Evolutionary conservation across 2,888 invertebrate genomes (phyloP), one percentile per base, ranked within the genome.

Genomic region (Aspidiotus destructor): DNA sequence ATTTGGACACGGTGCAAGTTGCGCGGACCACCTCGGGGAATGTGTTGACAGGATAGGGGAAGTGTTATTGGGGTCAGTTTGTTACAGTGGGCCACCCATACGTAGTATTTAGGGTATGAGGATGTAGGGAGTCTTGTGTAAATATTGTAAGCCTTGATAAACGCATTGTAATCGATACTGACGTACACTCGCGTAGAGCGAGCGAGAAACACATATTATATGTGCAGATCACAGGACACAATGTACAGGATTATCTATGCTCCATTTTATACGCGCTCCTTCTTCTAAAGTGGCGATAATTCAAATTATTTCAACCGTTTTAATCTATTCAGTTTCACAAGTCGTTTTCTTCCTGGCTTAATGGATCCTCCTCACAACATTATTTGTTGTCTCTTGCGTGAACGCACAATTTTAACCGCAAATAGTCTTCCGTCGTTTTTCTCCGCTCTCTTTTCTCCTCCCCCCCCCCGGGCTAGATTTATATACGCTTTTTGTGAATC

Each of bases 251-350:
- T 58, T 67, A 58, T 41, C 52, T 57, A 57, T 41, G 55, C 54
- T 57, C 13, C 57, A 42, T 44, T 17, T 17, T 16, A 28, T 40
- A 58, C 28, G 10, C 40, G 10, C 13, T 10, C 13, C 42, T 57
- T 54, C 53, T 65, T 42, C 58, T 67, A 67, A 67, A 67, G 67
- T 67, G 67, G 58, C 48, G 57, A 67, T 67, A 67, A 67, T 67
- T 67, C 67, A 67, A 67, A 67, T 67, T 67, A 67, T 57, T 67
- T 67, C 67, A 67, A 67, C 67, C 67, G 67, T 67, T 67, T 67
- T 67, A 67, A 67, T 67, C 67, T 67, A 67, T 67, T 67, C 44
- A 67, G 67, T 67, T 67, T 67, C 44, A 67, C 67, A 67, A 67
- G 67, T 67, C 67, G 67, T 67, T 58, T 57, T 67, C 58, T 57